Percentiles rank a stretch among this genome's conserved stretches.
These are phyloP conservation scores for Epinotia brunnichana DNA, from an alignment of 2,888 invertebrate species.

Conservation along the genomic window DNA sequence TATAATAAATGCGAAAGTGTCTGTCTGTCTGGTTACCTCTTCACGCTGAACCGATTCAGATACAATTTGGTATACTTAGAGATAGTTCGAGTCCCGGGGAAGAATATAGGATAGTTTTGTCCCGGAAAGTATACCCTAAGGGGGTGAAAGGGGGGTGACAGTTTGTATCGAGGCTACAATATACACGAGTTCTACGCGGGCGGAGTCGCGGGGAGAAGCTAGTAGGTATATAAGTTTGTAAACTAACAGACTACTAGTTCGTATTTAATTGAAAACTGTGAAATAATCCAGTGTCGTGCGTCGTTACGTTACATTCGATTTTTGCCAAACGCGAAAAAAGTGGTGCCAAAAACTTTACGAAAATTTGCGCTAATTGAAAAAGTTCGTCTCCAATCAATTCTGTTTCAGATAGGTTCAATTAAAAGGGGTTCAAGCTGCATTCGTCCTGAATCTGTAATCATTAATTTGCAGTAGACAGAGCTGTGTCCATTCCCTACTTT, in stretches of 20 bases:
- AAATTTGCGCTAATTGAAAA: constrained; percentile 10
- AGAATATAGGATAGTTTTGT: too few relatives aligned
- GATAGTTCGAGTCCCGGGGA: too few relatives aligned
- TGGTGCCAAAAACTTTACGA: not conserved
- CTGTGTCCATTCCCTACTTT: not conserved
- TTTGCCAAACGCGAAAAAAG: not conserved
- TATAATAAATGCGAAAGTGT: too few relatives aligned
- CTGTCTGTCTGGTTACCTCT: too few relatives aligned
- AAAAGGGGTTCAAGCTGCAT: constrained; percentile 14
- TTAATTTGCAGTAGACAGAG: constrained; percentile 3
- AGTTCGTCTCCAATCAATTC: constrained; percentile 16
- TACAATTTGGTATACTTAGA: too few relatives aligned
- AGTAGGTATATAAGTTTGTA: too few relatives aligned
- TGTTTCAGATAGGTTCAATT: constrained; percentile 12
- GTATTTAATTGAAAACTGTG: not conserved
- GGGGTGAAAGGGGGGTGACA: too few relatives aligned
- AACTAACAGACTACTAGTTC: not conserved
- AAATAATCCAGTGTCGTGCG: not conserved
- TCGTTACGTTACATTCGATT: not conserved
- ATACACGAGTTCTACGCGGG: too few relatives aligned
- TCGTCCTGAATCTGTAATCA: constrained; percentile 16
- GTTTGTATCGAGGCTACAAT: too few relatives aligned
- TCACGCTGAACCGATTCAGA: too few relatives aligned
- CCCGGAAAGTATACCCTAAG: too few relatives aligned
- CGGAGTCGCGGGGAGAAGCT: too few relatives aligned